These are phyloP conservation scores for Babyrousa celebensis DNA, from an alignment of 2,797 vertebrate species.

Conservation along the genomic window DNA sequence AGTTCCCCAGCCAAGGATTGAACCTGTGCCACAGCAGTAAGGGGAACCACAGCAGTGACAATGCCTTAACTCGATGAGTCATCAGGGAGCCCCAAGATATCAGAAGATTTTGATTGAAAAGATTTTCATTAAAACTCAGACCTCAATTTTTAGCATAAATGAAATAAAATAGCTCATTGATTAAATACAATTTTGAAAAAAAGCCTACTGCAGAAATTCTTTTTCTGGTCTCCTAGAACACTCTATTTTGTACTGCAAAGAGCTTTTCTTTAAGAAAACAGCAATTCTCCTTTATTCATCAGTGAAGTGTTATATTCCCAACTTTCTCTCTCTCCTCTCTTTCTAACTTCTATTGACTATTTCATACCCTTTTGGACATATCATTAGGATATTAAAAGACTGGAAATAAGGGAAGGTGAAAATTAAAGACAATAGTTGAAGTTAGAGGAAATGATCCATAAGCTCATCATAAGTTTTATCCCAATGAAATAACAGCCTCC, in stretches of 20 bases:
- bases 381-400: constrained; percentile 7
- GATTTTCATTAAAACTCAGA: constrained; percentile 18
- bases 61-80: no score
- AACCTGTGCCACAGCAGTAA: no score
- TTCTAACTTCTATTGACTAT: constrained; percentile 38
- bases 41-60: no score
- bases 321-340: not conserved
- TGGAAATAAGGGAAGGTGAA: not conserved
- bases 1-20: no score
- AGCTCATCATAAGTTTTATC: not conserved
- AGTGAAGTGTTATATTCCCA: not conserved
- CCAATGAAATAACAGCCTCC: not conserved
- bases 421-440: constrained; percentile 42
- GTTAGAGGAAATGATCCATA: not conserved
- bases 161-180: constrained; percentile 24
- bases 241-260: not conserved
- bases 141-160: constrained; percentile 53
- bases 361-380: not conserved
- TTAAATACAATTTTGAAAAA: constrained; percentile 31
- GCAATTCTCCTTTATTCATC: constrained; percentile 28
- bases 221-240: constrained; percentile 23
- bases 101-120: constrained; percentile 54
- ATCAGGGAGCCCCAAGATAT: no score
- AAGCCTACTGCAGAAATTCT: not conserved
- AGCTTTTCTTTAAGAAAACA: constrained; percentile 46